Evolutionary conservation across 2,888 invertebrate species (phyloP), one percentile per base, ranked within the genome.

Genomic region (Eristalis arbustorum): DNA sequence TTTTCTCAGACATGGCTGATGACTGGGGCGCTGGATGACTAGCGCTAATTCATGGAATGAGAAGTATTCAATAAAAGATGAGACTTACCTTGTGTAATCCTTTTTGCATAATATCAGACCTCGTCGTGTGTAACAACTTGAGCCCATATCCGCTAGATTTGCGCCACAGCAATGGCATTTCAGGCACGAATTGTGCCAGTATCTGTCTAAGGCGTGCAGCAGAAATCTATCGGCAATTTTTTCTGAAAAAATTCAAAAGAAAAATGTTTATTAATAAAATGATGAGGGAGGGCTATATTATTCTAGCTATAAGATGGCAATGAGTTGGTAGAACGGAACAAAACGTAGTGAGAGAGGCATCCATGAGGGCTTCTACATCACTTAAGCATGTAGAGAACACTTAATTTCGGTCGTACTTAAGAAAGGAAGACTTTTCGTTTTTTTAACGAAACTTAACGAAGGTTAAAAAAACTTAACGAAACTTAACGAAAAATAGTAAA

Each of bases 51-150:
- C 63, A 80, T 84, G 72, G 62, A 76, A 80, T 31, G 31, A 31
- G 18, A 71, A 68, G 72, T 67, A 67, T 64, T 59, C 49, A 56
- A 34, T 18, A 69, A 62, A 31, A 37, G 42, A 59, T 62, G 31
- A 66, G 42, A 72, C 95, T 95, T 94, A 98, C 98, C 97, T 97
- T 93, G 97, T 96, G 94, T 98, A 98, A 94, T 98, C 98, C 94
- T 95, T 96, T 95, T 97, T 97, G 95, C 98, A 98, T 91, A 98
- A 95, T 93, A 98, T 98, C 96, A 98, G 97, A 91, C 97, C 97
- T 89, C 96, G 96, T 94, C 97, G 97, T 93, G 97, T 96, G 94
- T 97, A 98, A 94, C 98, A 98, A 91, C 98, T 97, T 89, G 96
- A 94, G 88, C 98, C 98, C 93, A 98, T 96, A 93, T 98, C 98